Evolutionary conservation across 2,797 vertebrate genomes (phyloP).

Genomic region (Cottoperca gobio): DNA sequence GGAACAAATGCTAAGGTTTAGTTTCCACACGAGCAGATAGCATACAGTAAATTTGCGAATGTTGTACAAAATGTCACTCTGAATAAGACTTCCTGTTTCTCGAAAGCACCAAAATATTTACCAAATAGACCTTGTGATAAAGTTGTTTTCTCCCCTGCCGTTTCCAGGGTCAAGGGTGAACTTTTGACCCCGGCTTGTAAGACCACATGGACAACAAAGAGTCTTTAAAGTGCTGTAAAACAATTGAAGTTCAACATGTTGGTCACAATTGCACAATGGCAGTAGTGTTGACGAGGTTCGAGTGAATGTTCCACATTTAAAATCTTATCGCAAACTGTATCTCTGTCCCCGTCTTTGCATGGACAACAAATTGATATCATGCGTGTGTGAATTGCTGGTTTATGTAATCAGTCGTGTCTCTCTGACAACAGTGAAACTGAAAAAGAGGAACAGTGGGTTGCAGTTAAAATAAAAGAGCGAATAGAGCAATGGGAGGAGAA

Average conservation of each 20-base stretch:
- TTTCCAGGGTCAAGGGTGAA: not conserved
- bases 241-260: not conserved
- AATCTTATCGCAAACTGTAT: no score
- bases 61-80: not conserved
- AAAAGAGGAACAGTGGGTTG: not conserved
- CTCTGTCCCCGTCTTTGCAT: not conserved
- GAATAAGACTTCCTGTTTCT: not conserved
- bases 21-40: not conserved
- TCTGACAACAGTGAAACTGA: not conserved
- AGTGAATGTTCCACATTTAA: not conserved
- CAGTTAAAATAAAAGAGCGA: conserved; percentile 10
- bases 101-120: not conserved
- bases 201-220: not conserved
- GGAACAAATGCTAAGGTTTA: not conserved
- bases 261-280: not conserved
- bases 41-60: not conserved
- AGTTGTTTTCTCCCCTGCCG: not conserved
- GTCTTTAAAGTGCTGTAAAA: no score
- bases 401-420: not conserved
- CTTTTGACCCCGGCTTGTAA: not conserved
- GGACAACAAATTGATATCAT: not conserved
- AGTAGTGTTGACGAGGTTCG: not conserved
- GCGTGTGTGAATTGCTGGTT: not conserved
- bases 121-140: not conserved
- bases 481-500: conserved; percentile 21